phyloP scores from a whole-genome alignment of 2,888 invertebrate species.

The Meganola albula region DNA sequence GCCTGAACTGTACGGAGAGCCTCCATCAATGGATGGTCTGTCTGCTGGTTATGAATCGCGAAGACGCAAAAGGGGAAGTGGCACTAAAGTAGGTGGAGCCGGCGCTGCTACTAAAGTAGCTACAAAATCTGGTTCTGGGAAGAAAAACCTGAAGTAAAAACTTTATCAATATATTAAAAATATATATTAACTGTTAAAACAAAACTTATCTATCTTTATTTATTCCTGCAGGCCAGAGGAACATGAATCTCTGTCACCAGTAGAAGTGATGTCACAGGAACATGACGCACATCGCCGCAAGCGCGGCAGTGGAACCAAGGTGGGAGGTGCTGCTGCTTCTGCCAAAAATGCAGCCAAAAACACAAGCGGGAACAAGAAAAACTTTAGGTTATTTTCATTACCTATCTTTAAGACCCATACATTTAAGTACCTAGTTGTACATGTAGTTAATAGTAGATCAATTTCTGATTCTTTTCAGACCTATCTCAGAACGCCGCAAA shows the following conservation, averaged over 20 bases:
- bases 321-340: slow-evolving; percentile 66
- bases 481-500: slow-evolving; percentile 74
- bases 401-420: too few species aligned
- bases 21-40: slow-evolving; percentile 69
- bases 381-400: slow-evolving; percentile 69
- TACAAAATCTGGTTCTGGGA: slow-evolving; percentile 65
- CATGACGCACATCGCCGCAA: slow-evolving; percentile 57
- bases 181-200: slow-evolving; percentile 6
- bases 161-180: slow-evolving; percentile 10
- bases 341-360: slow-evolving; percentile 69
- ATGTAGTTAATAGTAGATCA: too few species aligned
- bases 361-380: slow-evolving; percentile 67
- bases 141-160: slow-evolving; percentile 68
- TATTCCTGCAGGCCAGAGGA: slow-evolving; percentile 52
- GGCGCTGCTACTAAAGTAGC: slow-evolving; percentile 71
- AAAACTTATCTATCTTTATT: background rate
- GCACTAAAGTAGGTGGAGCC: slow-evolving; percentile 67
- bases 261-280: slow-evolving; percentile 51
- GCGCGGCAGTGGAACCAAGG: slow-evolving; percentile 66
- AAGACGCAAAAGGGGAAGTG: slow-evolving; percentile 66
- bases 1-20: slow-evolving; percentile 79
- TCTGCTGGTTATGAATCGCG: slow-evolving; percentile 56
- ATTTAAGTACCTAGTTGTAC: too few species aligned
- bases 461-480: too few species aligned
- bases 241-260: slow-evolving; percentile 48